Evolutionary conservation across 2,113 vertebrate species (phyloP).

Genomic region (Narcine bancroftii): DNA sequence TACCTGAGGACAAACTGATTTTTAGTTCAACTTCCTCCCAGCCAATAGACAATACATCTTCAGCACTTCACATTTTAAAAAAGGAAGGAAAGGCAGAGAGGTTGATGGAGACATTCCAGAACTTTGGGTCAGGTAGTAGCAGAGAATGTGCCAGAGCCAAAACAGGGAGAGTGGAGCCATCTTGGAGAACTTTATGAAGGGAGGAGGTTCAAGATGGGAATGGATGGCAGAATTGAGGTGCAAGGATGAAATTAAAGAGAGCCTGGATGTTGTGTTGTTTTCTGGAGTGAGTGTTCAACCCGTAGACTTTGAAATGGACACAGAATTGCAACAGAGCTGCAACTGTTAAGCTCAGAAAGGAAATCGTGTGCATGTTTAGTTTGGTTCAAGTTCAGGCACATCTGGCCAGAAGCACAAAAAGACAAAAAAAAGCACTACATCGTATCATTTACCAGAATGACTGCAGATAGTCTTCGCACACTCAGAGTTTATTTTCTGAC

Average conservation of each 20-base stretch:
- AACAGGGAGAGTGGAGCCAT: too few species aligned
- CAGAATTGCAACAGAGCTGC: background rate
- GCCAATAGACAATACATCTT: background rate
- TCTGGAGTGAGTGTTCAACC: background rate
- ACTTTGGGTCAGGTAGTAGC: too few species aligned
- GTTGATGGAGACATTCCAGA: too few species aligned
- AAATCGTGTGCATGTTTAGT: background rate
- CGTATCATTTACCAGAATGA: background rate
- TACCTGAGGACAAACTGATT: background rate
- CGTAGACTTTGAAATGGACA: background rate
- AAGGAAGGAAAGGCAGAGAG: too few species aligned
- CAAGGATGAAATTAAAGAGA: too few species aligned
- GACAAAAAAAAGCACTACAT: background rate
- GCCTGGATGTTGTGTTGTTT: too few species aligned
- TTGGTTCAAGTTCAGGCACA: background rate
- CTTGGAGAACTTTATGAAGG: too few species aligned
- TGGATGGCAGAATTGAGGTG: too few species aligned
- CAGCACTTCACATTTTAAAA: too few species aligned
- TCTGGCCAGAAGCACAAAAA: background rate
- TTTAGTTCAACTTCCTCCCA: background rate
- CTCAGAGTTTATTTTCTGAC: background rate
- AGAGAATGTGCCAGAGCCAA: too few species aligned
- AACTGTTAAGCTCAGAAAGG: background rate
- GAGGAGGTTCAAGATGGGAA: too few species aligned
- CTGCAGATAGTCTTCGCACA: background rate